Conservation (phyloP, 2,113 vertebrate species). For the Solenodon paradoxus region DNA sequence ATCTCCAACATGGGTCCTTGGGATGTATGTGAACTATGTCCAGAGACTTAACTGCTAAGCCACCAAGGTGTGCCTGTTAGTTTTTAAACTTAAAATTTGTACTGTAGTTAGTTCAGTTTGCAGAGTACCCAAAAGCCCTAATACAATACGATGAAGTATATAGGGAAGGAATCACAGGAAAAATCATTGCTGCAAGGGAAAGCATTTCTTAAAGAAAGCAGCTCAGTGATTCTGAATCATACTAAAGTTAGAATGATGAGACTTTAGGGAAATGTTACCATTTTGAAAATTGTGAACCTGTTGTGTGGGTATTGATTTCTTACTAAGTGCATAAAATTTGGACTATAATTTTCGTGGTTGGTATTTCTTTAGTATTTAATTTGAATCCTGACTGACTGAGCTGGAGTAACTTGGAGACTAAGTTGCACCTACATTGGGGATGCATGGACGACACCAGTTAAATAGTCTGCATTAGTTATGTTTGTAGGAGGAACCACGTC, state of each 20-base stretch:
- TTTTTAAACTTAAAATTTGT: not conserved
- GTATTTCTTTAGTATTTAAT: not conserved
- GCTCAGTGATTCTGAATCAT: not conserved
- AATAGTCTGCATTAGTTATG: not conserved
- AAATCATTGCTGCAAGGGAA: not conserved
- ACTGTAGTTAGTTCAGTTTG: not conserved
- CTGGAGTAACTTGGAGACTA: not conserved
- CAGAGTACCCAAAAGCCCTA: not conserved
- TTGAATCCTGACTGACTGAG: too few relatives aligned
- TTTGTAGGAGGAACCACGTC: not conserved
- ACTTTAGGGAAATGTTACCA: not conserved
- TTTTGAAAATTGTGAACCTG: not conserved
- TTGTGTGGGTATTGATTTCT: not conserved
- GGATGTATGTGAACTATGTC: too few relatives aligned
- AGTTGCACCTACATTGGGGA: too few relatives aligned
- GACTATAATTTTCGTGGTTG: not conserved
- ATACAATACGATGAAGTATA: not conserved
- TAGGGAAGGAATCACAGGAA: not conserved
- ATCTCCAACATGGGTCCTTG: too few relatives aligned
- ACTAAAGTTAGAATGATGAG: not conserved
- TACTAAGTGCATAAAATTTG: not conserved
- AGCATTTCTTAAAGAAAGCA: not conserved
- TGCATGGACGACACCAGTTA: not conserved
- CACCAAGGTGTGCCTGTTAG: too few relatives aligned
- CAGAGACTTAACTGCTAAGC: too few relatives aligned